These are phyloP conservation scores for Onychostruthus taczanowskii DNA, from an alignment of 2,113 vertebrate species.

Conservation along the genomic window DNA sequence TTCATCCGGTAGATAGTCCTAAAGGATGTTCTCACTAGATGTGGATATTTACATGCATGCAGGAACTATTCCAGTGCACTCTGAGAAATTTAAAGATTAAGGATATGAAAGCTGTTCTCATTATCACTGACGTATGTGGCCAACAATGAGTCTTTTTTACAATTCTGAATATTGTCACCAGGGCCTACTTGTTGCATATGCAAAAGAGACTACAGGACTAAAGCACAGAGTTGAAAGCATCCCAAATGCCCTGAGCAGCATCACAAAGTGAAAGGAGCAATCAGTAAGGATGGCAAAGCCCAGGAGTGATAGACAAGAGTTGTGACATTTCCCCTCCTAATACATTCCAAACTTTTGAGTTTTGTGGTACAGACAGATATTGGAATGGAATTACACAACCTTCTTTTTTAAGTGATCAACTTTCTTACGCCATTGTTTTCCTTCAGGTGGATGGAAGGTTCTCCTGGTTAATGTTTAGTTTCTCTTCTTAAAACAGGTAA, in stretches of 20 bases:
- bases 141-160: neutral
- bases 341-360: neutral
- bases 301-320: fast-evolving
- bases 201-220: neutral
- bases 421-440: neutral
- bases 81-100: neutral
- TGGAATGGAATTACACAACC: neutral
- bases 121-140: neutral
- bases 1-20: neutral
- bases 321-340: neutral
- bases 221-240: neutral
- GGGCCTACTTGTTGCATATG: neutral
- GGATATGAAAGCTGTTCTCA: neutral
- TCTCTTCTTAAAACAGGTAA: neutral
- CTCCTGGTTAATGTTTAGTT: neutral
- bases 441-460: neutral
- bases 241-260: neutral
- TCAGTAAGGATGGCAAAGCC: neutral
- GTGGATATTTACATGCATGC: neutral
- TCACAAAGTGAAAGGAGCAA: neutral
- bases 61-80: neutral
- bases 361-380: neutral
- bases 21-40: neutral
- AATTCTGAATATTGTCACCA: neutral
- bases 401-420: neutral